These are phyloP conservation scores for Coluber constrictor DNA, from an alignment of 2,797 vertebrate species.

Conservation along the genomic window DNA sequence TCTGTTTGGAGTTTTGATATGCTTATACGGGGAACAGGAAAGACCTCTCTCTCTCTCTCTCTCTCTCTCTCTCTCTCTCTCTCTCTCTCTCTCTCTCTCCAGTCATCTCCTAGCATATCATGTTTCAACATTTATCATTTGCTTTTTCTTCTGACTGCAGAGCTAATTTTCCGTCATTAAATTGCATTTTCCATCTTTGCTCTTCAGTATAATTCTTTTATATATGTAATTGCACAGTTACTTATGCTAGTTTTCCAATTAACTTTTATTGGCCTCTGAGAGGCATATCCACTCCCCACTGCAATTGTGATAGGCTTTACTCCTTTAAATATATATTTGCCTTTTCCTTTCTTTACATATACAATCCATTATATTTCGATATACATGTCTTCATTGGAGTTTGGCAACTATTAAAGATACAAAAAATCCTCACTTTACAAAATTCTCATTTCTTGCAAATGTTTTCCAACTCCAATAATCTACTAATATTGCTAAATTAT, in stretches of 20 bases:
- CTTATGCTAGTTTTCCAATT: background rate
- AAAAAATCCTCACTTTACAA: slow-evolving; percentile 54
- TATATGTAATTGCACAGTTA: slow-evolving; percentile 15
- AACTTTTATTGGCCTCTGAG: background rate
- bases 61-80: too few species aligned
- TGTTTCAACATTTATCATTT: slow-evolving; percentile 13
- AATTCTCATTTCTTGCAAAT: slow-evolving; percentile 50
- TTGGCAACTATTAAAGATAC: slow-evolving; percentile 56
- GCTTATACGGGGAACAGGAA: background rate
- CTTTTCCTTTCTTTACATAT: slow-evolving; percentile 30
- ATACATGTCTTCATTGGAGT: slow-evolving; percentile 47
- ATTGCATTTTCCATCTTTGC: slow-evolving; percentile 20
- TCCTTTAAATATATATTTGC: slow-evolving; percentile 31
- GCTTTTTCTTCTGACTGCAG: slow-evolving; percentile 22
- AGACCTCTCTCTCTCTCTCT: background rate
- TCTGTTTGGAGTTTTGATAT: background rate
- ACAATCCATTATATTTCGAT: slow-evolving; percentile 39
- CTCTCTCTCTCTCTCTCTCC: background rate
- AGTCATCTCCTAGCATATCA: slow-evolving; percentile 14
- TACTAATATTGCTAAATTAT: slow-evolving; percentile 51
- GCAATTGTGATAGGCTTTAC: background rate
- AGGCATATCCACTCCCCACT: background rate
- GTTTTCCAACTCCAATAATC: slow-evolving; percentile 51
- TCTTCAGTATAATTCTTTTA: slow-evolving; percentile 13
- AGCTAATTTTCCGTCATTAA: slow-evolving; percentile 15